Evolutionary conservation across 2,113 vertebrate genomes (phyloP), one percentile per base, ranked within the genome.

Genomic region (Sorex fumeus): DNA sequence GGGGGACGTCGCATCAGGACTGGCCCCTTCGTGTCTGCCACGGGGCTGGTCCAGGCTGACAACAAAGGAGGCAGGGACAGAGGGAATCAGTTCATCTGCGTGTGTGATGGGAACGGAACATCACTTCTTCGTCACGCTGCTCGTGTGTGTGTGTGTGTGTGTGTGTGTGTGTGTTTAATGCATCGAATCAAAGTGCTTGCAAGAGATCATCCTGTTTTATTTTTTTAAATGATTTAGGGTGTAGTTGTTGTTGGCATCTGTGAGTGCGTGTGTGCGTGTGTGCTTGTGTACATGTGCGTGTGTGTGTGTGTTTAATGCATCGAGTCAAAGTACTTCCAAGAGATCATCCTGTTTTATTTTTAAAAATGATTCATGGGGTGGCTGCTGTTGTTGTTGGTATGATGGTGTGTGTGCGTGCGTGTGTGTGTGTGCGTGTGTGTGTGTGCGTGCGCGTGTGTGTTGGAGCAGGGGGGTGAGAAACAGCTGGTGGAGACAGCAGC

Each of bases 401-500:
- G n/a, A n/a, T n/a, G n/a, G n/a, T n/a, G n/a, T n/a, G n/a, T n/a
- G 47, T 50, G 47, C 10, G 47, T 13, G 40, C 7, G 40, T 40
- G 40, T 40, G 47, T 50, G 47, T 50, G 47, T 13, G 40, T 40
- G 40, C 7, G 40, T 40, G 47, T 50, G 47, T 50, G 47, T 13
- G 40, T 40, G 40, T 40, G 40, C 7, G 40, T 53, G 53, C 15
- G 53, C 15, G 53, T 60, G 57, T 60, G 19, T 60, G 98, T 98
- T 96, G 97, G 84, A 2, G 28, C 6, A 8, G 15, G 2, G 6
- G 27, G n/a, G 36, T 53, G 96, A 96, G 95, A 97, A 95, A 95
- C 97, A 98, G 98, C 98, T 97, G 95, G 96, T 97, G 98, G 97
- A 98, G 97, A 97, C 96, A 91, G 97, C 97, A 94, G 97, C 97